Evolutionary conservation across 2,113 vertebrate genomes (phyloP).

Genomic region (Dinomys branickii): DNA sequence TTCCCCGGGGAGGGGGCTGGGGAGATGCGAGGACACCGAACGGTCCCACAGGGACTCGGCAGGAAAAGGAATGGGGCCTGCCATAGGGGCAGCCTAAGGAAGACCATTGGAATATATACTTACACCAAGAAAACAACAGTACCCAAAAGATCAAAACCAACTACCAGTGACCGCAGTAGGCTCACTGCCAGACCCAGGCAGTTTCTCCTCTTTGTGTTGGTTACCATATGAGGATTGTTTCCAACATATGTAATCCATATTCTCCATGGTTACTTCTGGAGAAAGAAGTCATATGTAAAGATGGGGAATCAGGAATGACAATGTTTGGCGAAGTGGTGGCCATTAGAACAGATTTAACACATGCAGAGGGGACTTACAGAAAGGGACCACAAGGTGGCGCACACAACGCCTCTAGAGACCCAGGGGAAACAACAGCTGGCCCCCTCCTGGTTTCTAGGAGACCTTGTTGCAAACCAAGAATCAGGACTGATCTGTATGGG

Average conservation of each 20-base stretch:
- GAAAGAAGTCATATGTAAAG: not conserved
- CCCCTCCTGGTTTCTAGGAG: not conserved
- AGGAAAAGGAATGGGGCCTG: not conserved
- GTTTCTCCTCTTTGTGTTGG: not conserved
- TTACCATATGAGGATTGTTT: not conserved
- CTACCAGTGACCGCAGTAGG: not conserved
- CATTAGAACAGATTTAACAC: not conserved
- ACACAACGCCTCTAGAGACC: not conserved
- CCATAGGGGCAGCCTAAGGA: not conserved
- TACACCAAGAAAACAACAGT: not conserved
- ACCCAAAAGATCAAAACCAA: not conserved
- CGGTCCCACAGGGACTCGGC: not conserved
- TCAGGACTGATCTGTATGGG: not conserved
- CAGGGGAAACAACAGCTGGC: not conserved
- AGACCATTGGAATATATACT: not conserved
- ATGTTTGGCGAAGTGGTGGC: not conserved
- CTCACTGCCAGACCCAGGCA: not conserved
- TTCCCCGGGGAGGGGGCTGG: not conserved
- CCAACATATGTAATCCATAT: not conserved
- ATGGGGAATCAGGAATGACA: fast-evolving
- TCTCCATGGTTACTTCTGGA: not conserved
- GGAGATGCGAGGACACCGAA: not conserved
- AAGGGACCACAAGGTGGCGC: not conserved
- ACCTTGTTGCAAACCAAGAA: not conserved
- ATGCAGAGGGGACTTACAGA: not conserved